Evolutionary conservation across 2,113 vertebrate genomes (phyloP).

Genomic region (Ciconia maguari): DNA sequence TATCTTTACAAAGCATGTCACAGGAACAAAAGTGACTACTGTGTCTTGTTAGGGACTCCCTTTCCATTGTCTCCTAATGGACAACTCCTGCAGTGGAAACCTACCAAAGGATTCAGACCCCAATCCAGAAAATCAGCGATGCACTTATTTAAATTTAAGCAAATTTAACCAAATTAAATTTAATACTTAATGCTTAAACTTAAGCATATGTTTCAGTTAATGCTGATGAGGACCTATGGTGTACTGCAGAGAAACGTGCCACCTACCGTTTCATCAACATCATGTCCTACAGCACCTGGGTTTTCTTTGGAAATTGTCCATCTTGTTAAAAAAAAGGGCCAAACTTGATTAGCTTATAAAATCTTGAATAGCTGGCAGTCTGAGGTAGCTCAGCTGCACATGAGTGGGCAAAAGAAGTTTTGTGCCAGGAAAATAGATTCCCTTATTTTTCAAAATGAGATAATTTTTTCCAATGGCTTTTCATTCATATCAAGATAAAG

Average conservation of each 20-base stretch:
- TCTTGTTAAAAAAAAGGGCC: neutral
- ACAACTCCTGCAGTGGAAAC: neutral
- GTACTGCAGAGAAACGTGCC: neutral
- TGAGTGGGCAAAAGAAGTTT: neutral
- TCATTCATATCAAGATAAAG: neutral
- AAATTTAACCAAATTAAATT: too few relatives aligned
- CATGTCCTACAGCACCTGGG: neutral
- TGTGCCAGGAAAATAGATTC: neutral
- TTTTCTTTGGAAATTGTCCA: constrained; percentile 38
- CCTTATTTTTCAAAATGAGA: neutral
- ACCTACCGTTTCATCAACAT: neutral
- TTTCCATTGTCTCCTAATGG: neutral
- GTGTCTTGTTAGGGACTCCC: too few relatives aligned
- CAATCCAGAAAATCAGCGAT: neutral
- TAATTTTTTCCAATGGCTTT: neutral
- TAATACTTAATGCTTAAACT: neutral
- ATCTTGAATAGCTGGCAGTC: neutral
- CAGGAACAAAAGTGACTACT: neutral
- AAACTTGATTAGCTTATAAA: constrained; percentile 1
- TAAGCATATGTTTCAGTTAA: neutral
- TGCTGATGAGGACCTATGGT: neutral
- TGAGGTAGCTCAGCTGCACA: neutral
- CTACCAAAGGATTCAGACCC: neutral
- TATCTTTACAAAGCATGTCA: neutral
- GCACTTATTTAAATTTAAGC: neutral